Percentiles rank a stretch among this genome's conserved stretches.
phyloP scores from a whole-genome alignment of 2,888 invertebrate species.

The Rhagophthalmus giganteus region DNA sequence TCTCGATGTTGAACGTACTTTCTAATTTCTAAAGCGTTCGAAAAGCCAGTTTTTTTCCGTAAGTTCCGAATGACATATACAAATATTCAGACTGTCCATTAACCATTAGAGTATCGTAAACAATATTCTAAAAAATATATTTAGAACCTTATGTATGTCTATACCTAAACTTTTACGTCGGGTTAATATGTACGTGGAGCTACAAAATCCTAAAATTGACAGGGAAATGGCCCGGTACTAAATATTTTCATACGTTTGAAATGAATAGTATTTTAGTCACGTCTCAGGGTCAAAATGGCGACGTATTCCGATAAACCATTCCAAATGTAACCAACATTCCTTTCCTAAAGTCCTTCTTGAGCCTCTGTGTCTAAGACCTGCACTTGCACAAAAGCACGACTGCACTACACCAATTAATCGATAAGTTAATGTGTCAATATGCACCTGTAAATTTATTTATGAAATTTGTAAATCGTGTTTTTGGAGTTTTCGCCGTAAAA shows the following conservation, averaged over 20 bases:
- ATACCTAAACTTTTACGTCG: too few relatives aligned
- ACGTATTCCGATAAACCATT: constrained; percentile 31
- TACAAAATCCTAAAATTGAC: constrained; percentile 14
- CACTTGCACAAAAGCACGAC: constrained; percentile 39
- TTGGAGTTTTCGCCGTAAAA: background rate
- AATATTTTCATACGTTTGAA: constrained; percentile 34
- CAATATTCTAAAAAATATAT: too few relatives aligned
- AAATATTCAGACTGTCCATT: too few relatives aligned
- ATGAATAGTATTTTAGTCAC: constrained; percentile 39
- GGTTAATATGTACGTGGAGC: constrained; percentile 23
- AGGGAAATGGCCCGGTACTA: constrained; percentile 20
- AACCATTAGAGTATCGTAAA: too few relatives aligned
- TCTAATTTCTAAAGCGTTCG: too few relatives aligned
- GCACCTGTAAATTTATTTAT: constrained; percentile 13
- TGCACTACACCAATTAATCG: constrained; percentile 32
- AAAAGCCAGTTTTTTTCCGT: too few relatives aligned
- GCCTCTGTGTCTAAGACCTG: constrained; percentile 28
- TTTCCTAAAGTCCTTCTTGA: constrained; percentile 24
- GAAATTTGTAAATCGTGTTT: background rate
- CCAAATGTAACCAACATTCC: constrained; percentile 27
- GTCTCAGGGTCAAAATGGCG: constrained; percentile 50
- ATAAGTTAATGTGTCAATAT: constrained; percentile 29
- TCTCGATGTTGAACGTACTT: too few relatives aligned
- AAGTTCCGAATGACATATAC: too few relatives aligned
- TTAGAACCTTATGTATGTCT: too few relatives aligned